Conservation (phyloP, 92 coral and sea anemone species). For the Porites divaricata region DNA sequence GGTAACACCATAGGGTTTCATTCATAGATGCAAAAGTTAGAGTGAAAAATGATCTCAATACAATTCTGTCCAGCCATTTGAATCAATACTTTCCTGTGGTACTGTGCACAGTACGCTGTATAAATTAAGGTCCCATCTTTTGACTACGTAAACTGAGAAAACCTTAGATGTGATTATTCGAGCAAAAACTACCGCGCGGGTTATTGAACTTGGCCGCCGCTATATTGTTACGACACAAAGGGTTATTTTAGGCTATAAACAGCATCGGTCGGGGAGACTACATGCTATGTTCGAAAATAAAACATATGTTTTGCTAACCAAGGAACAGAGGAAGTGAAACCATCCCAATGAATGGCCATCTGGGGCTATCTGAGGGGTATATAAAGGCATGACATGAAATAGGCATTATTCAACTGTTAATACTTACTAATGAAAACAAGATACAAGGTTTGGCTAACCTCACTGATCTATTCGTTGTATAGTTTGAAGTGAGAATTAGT, state of each 20-base stretch:
- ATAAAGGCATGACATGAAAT: not conserved
- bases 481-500: not conserved
- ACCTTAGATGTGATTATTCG: not conserved
- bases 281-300: conserved; percentile 37
- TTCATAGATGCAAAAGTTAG: no score
- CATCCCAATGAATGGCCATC: conserved; percentile 2
- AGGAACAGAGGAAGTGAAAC: conserved; percentile 43
- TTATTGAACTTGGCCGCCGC: no score
- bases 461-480: no score
- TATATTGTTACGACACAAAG: not conserved
- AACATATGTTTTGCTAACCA: conserved; percentile 29
- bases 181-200: not conserved
- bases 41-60: no score
- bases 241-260: not conserved
- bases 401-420: not conserved
- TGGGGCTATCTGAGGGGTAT: conserved; percentile 37
- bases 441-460: no score
- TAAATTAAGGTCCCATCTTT: not conserved
- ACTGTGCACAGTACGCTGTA: not conserved
- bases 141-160: not conserved
- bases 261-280: not conserved
- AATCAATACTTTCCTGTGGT: not conserved
- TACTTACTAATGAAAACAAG: not conserved
- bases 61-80: no score
- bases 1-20: no score